Conservation (phyloP, 2,888 invertebrate genomes). For the Spicauda simplicius region DNA sequence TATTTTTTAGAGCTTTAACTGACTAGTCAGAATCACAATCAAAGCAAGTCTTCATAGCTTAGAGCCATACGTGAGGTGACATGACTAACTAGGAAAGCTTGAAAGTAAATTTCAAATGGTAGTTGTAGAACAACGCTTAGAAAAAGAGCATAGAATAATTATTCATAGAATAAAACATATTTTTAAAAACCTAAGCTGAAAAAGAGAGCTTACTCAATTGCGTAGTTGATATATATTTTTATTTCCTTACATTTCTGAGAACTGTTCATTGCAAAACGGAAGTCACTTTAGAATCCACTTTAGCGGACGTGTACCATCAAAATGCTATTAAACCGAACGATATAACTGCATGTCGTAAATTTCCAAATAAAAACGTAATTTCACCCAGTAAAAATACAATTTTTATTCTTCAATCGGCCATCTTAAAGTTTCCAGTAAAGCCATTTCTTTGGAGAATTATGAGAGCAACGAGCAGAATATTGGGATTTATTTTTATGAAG, state of each 20-base stretch:
- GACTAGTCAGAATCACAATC: too few species aligned
- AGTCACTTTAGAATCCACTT: conserved; percentile 34
- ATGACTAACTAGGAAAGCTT: neutral
- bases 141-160: neutral
- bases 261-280: conserved; percentile 24
- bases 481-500: conserved; percentile 55
- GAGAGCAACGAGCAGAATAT: conserved; percentile 50
- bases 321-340: conserved; percentile 23
- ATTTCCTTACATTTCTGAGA: conserved; percentile 7
- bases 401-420: conserved; percentile 77
- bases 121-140: neutral
- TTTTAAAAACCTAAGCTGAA: conserved; percentile 1
- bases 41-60: too few species aligned
- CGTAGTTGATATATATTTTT: conserved; percentile 13
- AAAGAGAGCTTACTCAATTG: neutral
- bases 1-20: too few species aligned
- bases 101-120: neutral
- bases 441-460: conserved; percentile 71
- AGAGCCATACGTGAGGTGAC: neutral
- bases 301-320: conserved; percentile 34
- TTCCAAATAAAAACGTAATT: conserved; percentile 76
- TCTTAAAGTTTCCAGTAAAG: conserved; percentile 73
- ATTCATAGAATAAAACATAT: neutral
- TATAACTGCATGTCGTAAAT: conserved; percentile 58
- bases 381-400: conserved; percentile 76